Percentiles rank a stretch among this genome's conserved stretches.
Evolutionary conservation across 2,113 vertebrate genomes (phyloP).

Genomic region (Nothoprocta pentlandii): DNA sequence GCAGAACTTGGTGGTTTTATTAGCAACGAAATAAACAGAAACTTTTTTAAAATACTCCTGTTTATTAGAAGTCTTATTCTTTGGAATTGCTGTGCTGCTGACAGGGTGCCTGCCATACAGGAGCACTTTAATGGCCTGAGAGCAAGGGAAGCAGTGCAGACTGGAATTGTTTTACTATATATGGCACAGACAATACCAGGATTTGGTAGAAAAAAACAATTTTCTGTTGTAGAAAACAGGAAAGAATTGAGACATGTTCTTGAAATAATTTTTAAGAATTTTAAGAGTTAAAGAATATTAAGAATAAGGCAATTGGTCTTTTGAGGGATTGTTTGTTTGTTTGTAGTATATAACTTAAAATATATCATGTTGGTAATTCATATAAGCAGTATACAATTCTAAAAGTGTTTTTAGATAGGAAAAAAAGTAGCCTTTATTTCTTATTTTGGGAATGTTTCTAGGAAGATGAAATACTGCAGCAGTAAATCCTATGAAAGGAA

Average conservation of each 20-base stretch:
- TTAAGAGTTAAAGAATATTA: no score
- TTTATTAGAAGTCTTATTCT: neutral
- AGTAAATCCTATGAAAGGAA: neutral
- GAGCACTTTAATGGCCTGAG: neutral
- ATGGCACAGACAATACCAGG: neutral
- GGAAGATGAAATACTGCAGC: neutral
- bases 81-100: neutral
- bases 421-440: neutral
- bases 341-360: no score
- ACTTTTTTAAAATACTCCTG: slow-evolving; percentile 5
- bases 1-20: slow-evolving; percentile 47
- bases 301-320: neutral
- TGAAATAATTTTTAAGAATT: neutral
- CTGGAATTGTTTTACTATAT: neutral
- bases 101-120: neutral
- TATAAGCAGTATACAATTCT: neutral
- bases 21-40: slow-evolving; percentile 55
- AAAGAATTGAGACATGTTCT: neutral
- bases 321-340: neutral
- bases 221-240: neutral
- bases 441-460: neutral
- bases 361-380: no score
- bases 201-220: neutral
- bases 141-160: accelerated
- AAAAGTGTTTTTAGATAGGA: neutral